Evolutionary conservation across 1,140 invertebrate genomes (phyloP).

Genomic region (Drosophila ambigua): DNA sequence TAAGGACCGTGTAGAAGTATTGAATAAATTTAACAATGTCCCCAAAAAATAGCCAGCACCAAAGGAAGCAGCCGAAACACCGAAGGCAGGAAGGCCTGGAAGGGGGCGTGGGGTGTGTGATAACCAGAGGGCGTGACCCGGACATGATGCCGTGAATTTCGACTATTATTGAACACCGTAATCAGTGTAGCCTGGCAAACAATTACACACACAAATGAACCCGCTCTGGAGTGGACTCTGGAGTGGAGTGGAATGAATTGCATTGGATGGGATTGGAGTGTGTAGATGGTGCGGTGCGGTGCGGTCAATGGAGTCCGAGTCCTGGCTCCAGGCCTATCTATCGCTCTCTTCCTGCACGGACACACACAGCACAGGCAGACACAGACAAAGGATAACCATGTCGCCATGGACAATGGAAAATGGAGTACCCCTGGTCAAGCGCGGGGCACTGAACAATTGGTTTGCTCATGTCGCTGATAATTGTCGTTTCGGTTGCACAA

Average conservation of each 20-base stretch:
- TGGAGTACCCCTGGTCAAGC: slow-evolving; percentile 24
- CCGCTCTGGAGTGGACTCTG: too few species aligned
- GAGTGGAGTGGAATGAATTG: not conserved
- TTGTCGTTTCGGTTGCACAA: slow-evolving; percentile 70
- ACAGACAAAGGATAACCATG: not conserved
- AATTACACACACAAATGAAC: slow-evolving; percentile 66
- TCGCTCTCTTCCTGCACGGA: slow-evolving; percentile 26
- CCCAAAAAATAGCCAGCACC: slow-evolving; percentile 26
- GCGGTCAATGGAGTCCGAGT: not conserved
- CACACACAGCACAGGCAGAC: slow-evolving; percentile 3
- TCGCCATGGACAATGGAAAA: not conserved
- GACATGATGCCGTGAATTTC: slow-evolving; percentile 7
- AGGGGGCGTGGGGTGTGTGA: too few species aligned
- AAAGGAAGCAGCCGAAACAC: too few species aligned
- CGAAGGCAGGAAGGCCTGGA: not conserved
- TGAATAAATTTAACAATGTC: slow-evolving; percentile 74
- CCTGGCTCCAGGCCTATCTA: slow-evolving; percentile 34
- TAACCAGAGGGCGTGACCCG: too few species aligned
- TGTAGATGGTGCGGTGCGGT: too few species aligned
- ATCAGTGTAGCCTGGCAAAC: slow-evolving; percentile 57
- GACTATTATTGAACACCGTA: slow-evolving; percentile 56
- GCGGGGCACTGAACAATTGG: slow-evolving; percentile 58
- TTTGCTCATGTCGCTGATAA: slow-evolving; percentile 79
- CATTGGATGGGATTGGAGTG: not conserved
- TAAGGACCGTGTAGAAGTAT: slow-evolving; percentile 71